phyloP scores from a whole-genome alignment of 1,140 invertebrate species.

The Ridgeia piscesae region DNA sequence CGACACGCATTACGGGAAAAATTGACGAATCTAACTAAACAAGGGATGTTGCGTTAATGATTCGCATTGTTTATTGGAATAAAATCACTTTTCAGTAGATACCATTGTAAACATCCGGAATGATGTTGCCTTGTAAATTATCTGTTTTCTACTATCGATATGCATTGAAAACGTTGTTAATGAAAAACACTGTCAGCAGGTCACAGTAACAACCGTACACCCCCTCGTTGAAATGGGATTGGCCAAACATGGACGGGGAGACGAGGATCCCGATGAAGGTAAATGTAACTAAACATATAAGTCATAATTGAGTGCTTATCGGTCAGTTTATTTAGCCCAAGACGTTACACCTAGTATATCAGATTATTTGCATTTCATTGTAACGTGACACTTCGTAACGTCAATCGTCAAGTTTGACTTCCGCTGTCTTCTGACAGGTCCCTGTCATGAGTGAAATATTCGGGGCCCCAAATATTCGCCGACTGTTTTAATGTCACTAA shows the following conservation, averaged over 20 bases:
- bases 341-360: neutral
- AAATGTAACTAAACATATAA: neutral
- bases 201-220: neutral
- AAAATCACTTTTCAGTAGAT: neutral
- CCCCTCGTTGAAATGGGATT: neutral
- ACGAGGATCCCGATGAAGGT: neutral
- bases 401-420: neutral
- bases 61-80: neutral
- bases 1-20: conserved; percentile 3
- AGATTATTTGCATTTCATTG: neutral
- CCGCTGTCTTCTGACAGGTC: neutral
- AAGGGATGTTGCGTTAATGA: neutral
- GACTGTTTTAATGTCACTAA: neutral
- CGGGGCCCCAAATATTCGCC: neutral
- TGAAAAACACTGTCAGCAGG: neutral
- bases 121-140: neutral
- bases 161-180: neutral
- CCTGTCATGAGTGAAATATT: neutral
- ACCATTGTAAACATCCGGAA: neutral
- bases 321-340: neutral
- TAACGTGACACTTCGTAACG: neutral
- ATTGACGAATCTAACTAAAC: neutral
- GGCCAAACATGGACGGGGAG: neutral
- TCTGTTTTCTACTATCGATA: neutral
- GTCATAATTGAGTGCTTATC: neutral